Conservation (phyloP, 2,113 vertebrate species). For the Ursus arctos region DNA sequence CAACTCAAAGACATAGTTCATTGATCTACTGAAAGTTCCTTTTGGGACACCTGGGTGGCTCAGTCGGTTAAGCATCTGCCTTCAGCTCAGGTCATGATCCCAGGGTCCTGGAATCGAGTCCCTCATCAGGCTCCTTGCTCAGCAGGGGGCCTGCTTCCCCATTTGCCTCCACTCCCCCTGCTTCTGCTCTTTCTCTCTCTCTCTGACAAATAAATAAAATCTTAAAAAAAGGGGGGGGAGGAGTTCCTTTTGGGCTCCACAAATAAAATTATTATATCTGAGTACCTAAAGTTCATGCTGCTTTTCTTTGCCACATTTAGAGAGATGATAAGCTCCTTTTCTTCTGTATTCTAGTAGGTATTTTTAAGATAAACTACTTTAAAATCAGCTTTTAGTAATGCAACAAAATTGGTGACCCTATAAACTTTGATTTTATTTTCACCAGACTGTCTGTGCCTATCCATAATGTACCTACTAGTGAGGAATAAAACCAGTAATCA, state of each 20-base stretch:
- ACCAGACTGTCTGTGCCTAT: background rate
- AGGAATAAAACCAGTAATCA: constrained; percentile 9
- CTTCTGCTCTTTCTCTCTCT: background rate
- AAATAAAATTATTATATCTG: background rate
- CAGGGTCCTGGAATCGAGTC: background rate
- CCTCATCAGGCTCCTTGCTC: background rate
- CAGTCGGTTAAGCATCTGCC: background rate
- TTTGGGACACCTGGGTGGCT: background rate
- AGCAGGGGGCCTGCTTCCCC: background rate
- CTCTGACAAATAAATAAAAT: background rate
- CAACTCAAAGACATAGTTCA: background rate
- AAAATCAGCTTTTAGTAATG: background rate
- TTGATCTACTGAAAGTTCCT: background rate
- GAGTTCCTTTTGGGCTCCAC: background rate
- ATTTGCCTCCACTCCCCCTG: background rate
- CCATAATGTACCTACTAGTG: background rate
- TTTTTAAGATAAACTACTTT: constrained; percentile 2
- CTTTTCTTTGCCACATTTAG: background rate
- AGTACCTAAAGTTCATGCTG: background rate
- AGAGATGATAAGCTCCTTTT: background rate
- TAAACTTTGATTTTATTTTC: background rate
- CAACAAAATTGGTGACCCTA: background rate
- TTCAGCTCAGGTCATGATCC: background rate
- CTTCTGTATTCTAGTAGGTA: background rate
- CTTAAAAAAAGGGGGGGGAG: background rate